Base-by-base conservation (phyloP, 2,888 invertebrate species). In the Asteroscopus sphinx region DNA sequence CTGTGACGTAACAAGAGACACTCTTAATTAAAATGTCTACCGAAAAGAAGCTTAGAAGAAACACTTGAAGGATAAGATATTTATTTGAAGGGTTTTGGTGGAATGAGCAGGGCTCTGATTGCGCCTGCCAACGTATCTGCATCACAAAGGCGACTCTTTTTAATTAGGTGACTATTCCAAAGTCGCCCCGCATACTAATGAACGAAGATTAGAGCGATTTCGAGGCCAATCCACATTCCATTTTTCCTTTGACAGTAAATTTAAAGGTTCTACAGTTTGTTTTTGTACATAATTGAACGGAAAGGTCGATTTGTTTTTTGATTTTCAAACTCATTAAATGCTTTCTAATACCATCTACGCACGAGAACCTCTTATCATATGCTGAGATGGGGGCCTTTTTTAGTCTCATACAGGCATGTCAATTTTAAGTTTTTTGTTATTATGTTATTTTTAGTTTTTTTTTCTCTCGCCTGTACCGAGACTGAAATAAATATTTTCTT, bases 61-160 rank as follows among this genome's bases (percentile, higher is more conserved):
- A 36, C 58, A 65, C 69, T 77, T 68, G 66, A 76, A 60, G 61
- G 77, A 77, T 73, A 73, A 74, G 81, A 82, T 83, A 87, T 85
- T 85, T 87, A 87, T 87, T 86, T 82, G 77, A 85, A 82, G 82
- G 83, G 81, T 80, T 79, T 72, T 68, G 74, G 58, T 73, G 69
- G 71, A 83, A 82, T 82, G 81, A 77, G 79, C 73, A 53, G 58
- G 66, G 77, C 78, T 82, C 76, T 86, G 88, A 88, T 88, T 88
- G 86, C 83, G 81, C 67, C 76, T 75, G 58, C 73, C 78, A 73
- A 82, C 80, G 80, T 79, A 90, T 90, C 89, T 89, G 87, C 90
- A 90, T 90, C 68, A 88, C 88, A 90, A 90, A 90, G 90, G 84
- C 74, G 72, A 85, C 84, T 89, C 87, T 89, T 90, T 89, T 90